Conservation (phyloP, 2,113 vertebrate species). For the Mobula birostris region DNA sequence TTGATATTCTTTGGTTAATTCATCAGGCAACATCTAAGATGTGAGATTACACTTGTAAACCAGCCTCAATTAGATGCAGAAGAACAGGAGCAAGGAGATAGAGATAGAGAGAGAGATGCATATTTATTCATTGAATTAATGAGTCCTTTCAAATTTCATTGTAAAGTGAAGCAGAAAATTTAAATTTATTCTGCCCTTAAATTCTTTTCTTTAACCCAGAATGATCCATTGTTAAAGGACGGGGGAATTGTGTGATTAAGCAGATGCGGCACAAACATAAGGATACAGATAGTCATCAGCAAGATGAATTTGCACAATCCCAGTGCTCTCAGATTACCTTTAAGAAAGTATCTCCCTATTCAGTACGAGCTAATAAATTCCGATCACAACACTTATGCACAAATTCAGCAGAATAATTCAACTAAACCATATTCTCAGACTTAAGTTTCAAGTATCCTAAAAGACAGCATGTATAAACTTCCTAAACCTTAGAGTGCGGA, state of each 20-base stretch:
- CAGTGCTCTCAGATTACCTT: background rate
- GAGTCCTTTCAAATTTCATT: background rate
- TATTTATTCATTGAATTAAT: background rate
- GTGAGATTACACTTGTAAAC: conserved; percentile 4
- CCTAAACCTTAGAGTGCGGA: background rate
- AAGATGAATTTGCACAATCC: background rate
- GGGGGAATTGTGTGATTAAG: background rate
- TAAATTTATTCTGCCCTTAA: conserved; percentile 9
- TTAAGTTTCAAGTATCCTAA: background rate
- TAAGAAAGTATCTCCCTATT: background rate
- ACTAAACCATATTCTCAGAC: background rate
- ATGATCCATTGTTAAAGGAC: background rate
- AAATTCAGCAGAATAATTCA: background rate
- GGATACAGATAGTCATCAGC: background rate
- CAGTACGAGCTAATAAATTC: conserved; percentile 10
- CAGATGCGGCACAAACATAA: background rate
- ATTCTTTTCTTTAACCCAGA: background rate
- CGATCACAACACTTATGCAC: background rate
- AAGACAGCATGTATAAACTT: background rate
- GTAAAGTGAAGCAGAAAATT: background rate
- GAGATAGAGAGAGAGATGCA: background rate
- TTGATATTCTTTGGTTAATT: background rate
- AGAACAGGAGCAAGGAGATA: background rate
- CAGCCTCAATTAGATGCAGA: background rate
- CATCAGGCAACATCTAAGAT: background rate